Conservation (phyloP, 2,888 invertebrate species). For the Cantharis nigra region DNA sequence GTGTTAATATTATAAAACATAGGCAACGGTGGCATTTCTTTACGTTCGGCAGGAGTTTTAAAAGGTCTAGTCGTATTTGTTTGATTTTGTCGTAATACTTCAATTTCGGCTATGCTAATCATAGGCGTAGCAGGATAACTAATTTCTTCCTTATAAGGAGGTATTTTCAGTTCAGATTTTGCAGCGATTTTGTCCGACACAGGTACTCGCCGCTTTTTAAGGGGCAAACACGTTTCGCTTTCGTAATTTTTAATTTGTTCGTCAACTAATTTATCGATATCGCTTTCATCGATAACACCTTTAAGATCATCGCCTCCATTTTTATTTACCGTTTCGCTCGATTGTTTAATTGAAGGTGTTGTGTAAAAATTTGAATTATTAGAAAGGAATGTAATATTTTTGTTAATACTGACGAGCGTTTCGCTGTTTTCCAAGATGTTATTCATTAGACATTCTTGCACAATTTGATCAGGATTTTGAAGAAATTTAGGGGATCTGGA, state of each 20-base stretch:
- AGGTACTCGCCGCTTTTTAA: conserved; percentile 46
- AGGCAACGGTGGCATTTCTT: conserved; percentile 49
- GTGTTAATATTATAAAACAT: conserved; percentile 32
- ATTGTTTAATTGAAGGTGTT: background rate
- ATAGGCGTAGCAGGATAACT: conserved; percentile 53
- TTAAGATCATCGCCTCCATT: background rate
- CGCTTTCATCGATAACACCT: background rate
- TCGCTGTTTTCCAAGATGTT: conserved; percentile 26
- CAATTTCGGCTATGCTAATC: conserved; percentile 52
- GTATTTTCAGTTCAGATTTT: conserved; percentile 10
- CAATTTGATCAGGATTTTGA: conserved; percentile 31
- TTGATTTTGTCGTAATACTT: conserved; percentile 37
- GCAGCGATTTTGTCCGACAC: conserved; percentile 29
- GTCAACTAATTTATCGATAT: conserved; percentile 11
- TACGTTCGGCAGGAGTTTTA: conserved; percentile 51
- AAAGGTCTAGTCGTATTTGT: conserved; percentile 38
- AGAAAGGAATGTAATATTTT: conserved; percentile 26
- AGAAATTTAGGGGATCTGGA: conserved; percentile 37
- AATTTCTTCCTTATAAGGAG: conserved; percentile 40
- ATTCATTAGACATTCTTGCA: conserved; percentile 23
- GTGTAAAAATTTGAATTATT: conserved; percentile 32
- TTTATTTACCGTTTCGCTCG: background rate
- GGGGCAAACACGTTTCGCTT: conserved; percentile 43
- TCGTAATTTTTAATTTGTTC: conserved; percentile 32
- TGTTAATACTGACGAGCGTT: conserved; percentile 4